These are phyloP conservation scores for Morinoia aosen DNA, from an alignment of 2,888 invertebrate genomes.

Conservation along the genomic window DNA sequence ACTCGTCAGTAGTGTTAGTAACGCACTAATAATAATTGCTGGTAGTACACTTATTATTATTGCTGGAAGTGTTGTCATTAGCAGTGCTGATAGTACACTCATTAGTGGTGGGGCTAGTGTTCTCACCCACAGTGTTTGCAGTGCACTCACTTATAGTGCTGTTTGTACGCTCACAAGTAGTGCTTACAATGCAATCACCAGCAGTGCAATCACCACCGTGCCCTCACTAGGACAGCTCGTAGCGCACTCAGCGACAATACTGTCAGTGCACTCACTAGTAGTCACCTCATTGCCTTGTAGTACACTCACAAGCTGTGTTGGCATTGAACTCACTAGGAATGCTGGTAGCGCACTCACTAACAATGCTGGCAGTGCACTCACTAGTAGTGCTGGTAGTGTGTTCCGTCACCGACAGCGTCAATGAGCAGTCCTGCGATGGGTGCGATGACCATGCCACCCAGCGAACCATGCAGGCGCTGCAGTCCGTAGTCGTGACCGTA, in stretches of 20 bases:
- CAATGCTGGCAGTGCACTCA: slow-evolving; percentile 59
- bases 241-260: too few relatives aligned
- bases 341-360: slow-evolving; percentile 54
- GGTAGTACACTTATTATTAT: too few relatives aligned
- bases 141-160: slow-evolving; percentile 56
- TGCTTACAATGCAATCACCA: slow-evolving; percentile 8
- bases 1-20: too few relatives aligned
- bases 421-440: slow-evolving; percentile 73
- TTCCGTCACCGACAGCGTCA: slow-evolving; percentile 61
- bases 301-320: too few relatives aligned
- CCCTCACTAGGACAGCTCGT: slow-evolving; percentile 60
- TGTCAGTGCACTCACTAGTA: too few relatives aligned
- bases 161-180: slow-evolving; percentile 59
- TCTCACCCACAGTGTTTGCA: slow-evolving; percentile 58
- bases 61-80: too few relatives aligned
- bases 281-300: too few relatives aligned
- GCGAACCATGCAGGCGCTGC: slow-evolving; percentile 82
- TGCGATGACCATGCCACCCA: slow-evolving; percentile 86
- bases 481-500: slow-evolving; percentile 81
- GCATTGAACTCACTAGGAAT: too few relatives aligned
- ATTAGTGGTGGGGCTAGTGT: background rate
- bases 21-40: too few relatives aligned
- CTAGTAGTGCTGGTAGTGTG: slow-evolving; percentile 60
- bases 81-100: background rate
- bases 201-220: slow-evolving; percentile 54